Evolutionary conservation across 1,140 invertebrate species (phyloP), one percentile per base, ranked within the genome.

Genomic region (Drosophila truncata): DNA sequence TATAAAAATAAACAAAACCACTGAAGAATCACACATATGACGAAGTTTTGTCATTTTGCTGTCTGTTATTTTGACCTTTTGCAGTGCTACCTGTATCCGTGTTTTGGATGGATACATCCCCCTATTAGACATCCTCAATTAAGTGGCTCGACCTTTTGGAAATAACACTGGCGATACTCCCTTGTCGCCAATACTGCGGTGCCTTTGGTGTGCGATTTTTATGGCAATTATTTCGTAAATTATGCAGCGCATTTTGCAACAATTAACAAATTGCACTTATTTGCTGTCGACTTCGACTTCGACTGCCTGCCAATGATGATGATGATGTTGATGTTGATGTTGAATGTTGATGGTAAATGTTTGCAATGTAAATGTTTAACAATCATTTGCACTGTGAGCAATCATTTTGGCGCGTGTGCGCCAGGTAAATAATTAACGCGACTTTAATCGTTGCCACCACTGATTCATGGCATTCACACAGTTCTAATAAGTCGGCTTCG

Each of bases 191-290:
- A 23, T 37, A 9, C 9, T 46, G 78, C 81, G 84, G 85, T 66
- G 64, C 59, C 84, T 88, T 88, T 88, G 79, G 81, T 69, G 46
- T 6, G 80, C 80, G 84, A 80, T 90, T 90, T 73, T 61, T 54
- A 77, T 74, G 27, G 81, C 85, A 88, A 88, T 88, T 88, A 88
- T 85, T 72, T 71, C 76, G 63, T 62, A 82, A 88, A 88, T 84
- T 88, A 84, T 88, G 85, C 85, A 71, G 60, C 74, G 64, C 66
- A 63, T 74, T 83, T 78, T 88, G 78, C 74, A 90, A 82, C 81
- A 90, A 90, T 90, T 90, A 91, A 76, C 75, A 90, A 85, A 90
- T 82, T 85, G 78, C 74, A 80, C 78, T 79, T 67, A 80, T 80
- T 80, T 60, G 39, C 57, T 27, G 52, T 49, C 76, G 79, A 80